These are phyloP conservation scores for Acanthoscelides obtectus DNA, from an alignment of 2,888 invertebrate genomes.

Conservation along the genomic window DNA sequence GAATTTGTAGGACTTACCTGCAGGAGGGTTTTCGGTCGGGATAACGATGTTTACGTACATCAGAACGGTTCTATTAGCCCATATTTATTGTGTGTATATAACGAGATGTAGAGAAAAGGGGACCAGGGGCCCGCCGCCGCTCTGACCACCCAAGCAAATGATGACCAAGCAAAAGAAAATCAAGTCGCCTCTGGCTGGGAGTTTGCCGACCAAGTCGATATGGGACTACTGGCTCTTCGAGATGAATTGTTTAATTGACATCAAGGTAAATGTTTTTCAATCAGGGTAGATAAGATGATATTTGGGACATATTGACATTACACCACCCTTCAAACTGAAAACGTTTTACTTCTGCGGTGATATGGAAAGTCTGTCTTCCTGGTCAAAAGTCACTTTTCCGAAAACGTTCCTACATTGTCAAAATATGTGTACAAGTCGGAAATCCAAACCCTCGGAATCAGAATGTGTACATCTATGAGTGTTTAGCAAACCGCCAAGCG, in stretches of 20 bases:
- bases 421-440: no score
- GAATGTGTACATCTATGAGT: no score
- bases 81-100: conserved; percentile 46
- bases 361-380: no score
- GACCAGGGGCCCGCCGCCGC: conserved; percentile 11
- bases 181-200: conserved; percentile 33
- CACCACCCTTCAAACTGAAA: no score
- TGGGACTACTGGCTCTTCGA: neutral
- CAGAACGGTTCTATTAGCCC: conserved; percentile 45
- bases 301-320: no score
- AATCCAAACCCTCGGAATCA: no score
- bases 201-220: neutral
- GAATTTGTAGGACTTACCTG: conserved; percentile 30
- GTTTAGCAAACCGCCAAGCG: no score
- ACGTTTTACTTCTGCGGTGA: no score
- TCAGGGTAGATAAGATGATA: no score
- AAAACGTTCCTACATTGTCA: no score
- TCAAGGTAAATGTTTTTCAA: neutral
- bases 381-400: no score
- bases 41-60: conserved; percentile 44
- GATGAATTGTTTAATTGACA: neutral
- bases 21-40: conserved; percentile 40
- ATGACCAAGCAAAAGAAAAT: conserved; percentile 36
- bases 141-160: conserved; percentile 39
- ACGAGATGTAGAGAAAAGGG: neutral